Percentiles rank a stretch among this genome's conserved stretches.
phyloP scores from a whole-genome alignment of 1,140 invertebrate genomes.

The Drosophila baimaii region DNA sequence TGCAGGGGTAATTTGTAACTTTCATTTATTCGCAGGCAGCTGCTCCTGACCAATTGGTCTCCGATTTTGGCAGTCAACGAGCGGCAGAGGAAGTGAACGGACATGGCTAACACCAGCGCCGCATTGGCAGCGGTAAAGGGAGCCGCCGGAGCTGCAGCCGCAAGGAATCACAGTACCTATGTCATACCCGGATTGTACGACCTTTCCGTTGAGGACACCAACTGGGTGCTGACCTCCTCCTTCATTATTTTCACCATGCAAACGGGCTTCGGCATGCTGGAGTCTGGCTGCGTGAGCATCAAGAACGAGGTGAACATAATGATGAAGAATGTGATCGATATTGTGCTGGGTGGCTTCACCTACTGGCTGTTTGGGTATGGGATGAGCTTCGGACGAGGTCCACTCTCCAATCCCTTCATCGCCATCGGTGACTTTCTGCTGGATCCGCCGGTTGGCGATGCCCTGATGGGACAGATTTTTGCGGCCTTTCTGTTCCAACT shows the following conservation, averaged over 20 bases:
- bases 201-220: constrained; percentile 92
- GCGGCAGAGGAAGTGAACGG: constrained; percentile 12
- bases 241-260: constrained; percentile 99
- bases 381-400: constrained; percentile 92
- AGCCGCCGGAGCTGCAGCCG: not conserved
- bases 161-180: constrained; percentile 78
- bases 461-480: constrained; percentile 91
- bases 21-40: constrained; percentile 23
- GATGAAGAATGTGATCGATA: constrained; percentile 98
- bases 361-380: constrained; percentile 98
- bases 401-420: constrained; percentile 89
- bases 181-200: constrained; percentile 84
- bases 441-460: constrained; percentile 88
- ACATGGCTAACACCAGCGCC: constrained; percentile 61
- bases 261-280: constrained; percentile 96
- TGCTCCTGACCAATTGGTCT: constrained; percentile 11
- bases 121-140: constrained; percentile 54
- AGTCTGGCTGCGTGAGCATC: constrained; percentile 95
- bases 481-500: constrained; percentile 94
- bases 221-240: constrained; percentile 96
- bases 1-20: constrained; percentile 56
- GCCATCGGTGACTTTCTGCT: constrained; percentile 90
- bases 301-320: constrained; percentile 99
- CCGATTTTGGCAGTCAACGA: constrained; percentile 18
- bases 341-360: constrained; percentile 93